A percentile compares a stretch with the other conserved stretches of the same genome.
Conservation (phyloP, 2,888 invertebrate genomes). For the Cryptus armator region DNA sequence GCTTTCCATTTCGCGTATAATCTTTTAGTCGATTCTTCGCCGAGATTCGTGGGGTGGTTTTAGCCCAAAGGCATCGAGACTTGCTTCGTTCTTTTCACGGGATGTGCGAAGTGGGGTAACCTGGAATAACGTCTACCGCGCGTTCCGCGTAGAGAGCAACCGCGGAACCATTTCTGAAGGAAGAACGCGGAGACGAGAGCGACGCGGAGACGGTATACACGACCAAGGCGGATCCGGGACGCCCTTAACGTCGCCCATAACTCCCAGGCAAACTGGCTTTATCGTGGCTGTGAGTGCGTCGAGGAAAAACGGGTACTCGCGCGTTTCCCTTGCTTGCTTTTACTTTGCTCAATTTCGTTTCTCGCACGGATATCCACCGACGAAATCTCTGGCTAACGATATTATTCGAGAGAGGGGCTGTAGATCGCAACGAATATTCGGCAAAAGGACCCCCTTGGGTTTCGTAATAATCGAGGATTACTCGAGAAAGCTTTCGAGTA, state of each 20-base stretch:
- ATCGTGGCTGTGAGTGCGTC: slow-evolving; percentile 32
- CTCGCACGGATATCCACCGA: not conserved
- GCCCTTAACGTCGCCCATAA: slow-evolving; percentile 80
- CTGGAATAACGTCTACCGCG: slow-evolving; percentile 60
- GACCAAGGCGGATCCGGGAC: slow-evolving; percentile 81
- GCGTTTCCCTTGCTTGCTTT: not conserved
- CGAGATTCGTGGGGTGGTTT: slow-evolving; percentile 20
- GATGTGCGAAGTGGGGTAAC: slow-evolving; percentile 54
- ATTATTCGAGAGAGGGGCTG: slow-evolving; percentile 7
- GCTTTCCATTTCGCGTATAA: slow-evolving; percentile 30
- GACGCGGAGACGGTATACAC: slow-evolving; percentile 77
- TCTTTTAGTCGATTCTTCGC: slow-evolving; percentile 39
- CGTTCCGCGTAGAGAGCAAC: slow-evolving; percentile 53
- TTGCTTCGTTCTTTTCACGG: slow-evolving; percentile 28
- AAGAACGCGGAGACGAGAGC: slow-evolving; percentile 66
- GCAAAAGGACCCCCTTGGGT: not conserved
- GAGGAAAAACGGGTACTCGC: not conserved
- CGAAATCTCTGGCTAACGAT: slow-evolving; percentile 58
- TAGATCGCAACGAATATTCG: not conserved
- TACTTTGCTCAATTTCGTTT: slow-evolving; percentile 28
- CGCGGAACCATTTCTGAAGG: slow-evolving; percentile 50
- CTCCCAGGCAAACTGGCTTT: slow-evolving; percentile 77
- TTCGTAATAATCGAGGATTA: not conserved
- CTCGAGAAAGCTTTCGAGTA: not conserved
- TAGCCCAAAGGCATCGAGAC: not conserved